Percentiles rank a stretch among this genome's conserved stretches.
phyloP scores from a whole-genome alignment of 2,797 vertebrate species.

The Peromyscus melanophrys region DNA sequence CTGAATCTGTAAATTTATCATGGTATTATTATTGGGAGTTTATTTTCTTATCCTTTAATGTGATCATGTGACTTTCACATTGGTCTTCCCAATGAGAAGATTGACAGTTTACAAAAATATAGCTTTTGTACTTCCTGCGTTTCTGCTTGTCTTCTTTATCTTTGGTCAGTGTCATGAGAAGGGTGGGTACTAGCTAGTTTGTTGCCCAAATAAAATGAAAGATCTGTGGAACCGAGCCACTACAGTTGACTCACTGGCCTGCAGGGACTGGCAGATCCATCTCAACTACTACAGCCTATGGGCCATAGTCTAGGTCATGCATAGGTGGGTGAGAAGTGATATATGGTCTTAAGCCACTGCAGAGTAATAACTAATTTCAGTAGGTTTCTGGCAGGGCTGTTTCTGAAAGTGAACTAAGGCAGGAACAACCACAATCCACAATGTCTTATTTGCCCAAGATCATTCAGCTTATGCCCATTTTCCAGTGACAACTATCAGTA shows the following conservation, averaged over 20 bases:
- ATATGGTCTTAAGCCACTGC: conserved; percentile 45
- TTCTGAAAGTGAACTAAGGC: conserved; percentile 28
- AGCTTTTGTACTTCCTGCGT: neutral
- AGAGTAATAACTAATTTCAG: neutral
- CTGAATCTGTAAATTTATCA: conserved; percentile 5
- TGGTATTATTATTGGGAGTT: neutral
- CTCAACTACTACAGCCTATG: neutral
- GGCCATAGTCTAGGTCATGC: neutral
- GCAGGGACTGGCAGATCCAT: neutral
- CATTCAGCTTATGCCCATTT: neutral
- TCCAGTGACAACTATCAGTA: neutral
- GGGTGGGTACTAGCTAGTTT: conserved; percentile 10
- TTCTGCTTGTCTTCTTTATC: conserved; percentile 4
- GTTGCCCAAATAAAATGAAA: conserved; percentile 19
- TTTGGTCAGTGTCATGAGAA: neutral
- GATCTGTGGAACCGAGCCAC: neutral
- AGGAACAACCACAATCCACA: neutral
- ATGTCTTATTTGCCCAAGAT: neutral
- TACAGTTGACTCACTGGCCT: neutral
- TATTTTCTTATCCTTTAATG: conserved; percentile 55
- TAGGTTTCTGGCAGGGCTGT: neutral
- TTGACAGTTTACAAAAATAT: neutral
- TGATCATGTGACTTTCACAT: neutral
- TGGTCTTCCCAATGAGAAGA: conserved; percentile 24
- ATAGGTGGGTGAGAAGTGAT: conserved; percentile 19